A percentile compares a stretch with the other conserved stretches of the same genome.
Evolutionary conservation across 2,888 invertebrate genomes (phyloP).

Genomic region (Ichneumon xanthorius): DNA sequence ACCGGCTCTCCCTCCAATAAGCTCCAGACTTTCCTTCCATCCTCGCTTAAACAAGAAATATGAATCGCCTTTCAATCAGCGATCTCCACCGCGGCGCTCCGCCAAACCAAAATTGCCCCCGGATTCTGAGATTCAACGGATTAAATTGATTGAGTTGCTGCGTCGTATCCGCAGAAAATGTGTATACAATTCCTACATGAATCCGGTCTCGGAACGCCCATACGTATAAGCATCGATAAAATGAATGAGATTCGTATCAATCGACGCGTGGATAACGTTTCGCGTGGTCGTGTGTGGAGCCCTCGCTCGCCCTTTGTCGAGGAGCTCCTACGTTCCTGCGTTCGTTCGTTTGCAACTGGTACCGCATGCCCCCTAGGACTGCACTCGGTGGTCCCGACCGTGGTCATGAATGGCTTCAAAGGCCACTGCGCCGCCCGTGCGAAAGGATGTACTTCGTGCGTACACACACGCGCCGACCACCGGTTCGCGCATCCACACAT

Average conservation of each 20-base stretch:
- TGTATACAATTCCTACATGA: neutral
- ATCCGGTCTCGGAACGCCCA: neutral
- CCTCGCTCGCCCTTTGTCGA: constrained; percentile 21
- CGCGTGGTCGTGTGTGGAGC: constrained; percentile 46
- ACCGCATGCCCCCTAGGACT: constrained; percentile 30
- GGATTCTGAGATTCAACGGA: constrained; percentile 42
- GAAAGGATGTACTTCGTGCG: constrained; percentile 23
- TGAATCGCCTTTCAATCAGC: neutral
- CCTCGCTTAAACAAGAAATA: neutral
- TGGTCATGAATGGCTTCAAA: constrained; percentile 60
- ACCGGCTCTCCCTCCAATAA: too few relatives aligned
- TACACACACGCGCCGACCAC: neutral
- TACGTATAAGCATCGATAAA: constrained; percentile 33
- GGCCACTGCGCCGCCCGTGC: constrained; percentile 40
- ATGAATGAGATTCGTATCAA: constrained; percentile 61
- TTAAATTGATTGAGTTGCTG: constrained; percentile 45
- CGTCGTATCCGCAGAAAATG: constrained; percentile 18
- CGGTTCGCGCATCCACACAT: constrained; percentile 3
- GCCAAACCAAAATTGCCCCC: constrained; percentile 15
- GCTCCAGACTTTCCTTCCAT: neutral
- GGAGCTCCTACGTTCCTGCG: constrained; percentile 18
- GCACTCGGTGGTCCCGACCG: constrained; percentile 12
- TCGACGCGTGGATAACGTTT: constrained; percentile 58
- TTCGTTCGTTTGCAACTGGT: constrained; percentile 22
- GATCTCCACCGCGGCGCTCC: neutral